Percentiles rank a stretch among this genome's conserved stretches.
Evolutionary conservation across 2,888 invertebrate genomes (phyloP).

Genomic region (Vandiemenella viatica): DNA sequence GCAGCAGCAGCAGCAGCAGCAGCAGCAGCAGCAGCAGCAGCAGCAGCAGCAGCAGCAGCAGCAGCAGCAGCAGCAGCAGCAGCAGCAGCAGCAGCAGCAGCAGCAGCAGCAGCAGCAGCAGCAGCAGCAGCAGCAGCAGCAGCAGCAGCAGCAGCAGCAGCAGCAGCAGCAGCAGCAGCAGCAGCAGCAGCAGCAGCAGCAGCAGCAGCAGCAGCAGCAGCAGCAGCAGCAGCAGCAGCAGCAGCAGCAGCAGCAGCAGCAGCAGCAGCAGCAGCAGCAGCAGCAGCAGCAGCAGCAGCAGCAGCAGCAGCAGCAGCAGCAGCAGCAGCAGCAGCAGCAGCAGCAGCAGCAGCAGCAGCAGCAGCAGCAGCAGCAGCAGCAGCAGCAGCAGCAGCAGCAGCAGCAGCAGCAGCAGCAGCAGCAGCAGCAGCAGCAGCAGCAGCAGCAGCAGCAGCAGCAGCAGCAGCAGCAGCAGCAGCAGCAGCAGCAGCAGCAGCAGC

Average conservation of each 20-base stretch:
- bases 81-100: neutral
- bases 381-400: neutral
- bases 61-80: constrained; percentile 1
- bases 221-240: neutral
- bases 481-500: neutral
- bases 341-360: neutral
- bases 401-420: neutral
- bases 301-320: neutral
- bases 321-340: neutral
- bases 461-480: neutral
- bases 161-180: neutral
- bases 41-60: neutral
- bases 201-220: neutral
- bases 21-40: neutral
- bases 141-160: neutral
- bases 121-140: neutral
- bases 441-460: neutral
- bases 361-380: neutral
- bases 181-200: neutral
- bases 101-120: neutral
- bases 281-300: neutral
- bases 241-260: neutral
- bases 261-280: neutral
- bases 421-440: neutral
- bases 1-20: neutral